A percentile compares a stretch with the other conserved stretches of the same genome.
phyloP scores from a whole-genome alignment of 1,140 invertebrate species.

The Pseudomyrmex gracilis region DNA sequence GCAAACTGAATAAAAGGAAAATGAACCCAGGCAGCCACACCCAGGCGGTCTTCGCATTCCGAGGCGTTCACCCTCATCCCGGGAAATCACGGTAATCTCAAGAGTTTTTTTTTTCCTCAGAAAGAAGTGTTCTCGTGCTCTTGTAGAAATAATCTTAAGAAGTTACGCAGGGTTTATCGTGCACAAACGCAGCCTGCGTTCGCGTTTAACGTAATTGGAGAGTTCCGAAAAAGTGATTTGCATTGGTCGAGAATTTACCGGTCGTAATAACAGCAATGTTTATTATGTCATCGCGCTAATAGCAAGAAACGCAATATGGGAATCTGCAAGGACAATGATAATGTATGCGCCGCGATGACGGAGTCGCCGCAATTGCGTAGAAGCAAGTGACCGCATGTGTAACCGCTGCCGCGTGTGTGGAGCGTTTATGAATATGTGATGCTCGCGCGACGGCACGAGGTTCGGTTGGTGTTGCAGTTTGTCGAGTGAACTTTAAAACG shows the following conservation, averaged over 20 bases:
- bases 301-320: constrained; percentile 39
- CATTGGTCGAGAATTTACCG: constrained; percentile 28
- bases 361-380: constrained; percentile 53
- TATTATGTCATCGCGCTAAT: constrained; percentile 17
- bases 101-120: constrained; percentile 52
- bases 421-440: constrained; percentile 58
- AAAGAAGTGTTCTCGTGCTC: constrained; percentile 34
- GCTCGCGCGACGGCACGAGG: constrained; percentile 25
- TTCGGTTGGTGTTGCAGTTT: constrained; percentile 51
- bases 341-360: constrained; percentile 36
- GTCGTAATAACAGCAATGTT: constrained; percentile 30
- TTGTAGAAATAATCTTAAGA: constrained; percentile 52
- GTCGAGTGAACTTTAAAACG: constrained; percentile 61
- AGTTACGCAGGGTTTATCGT: constrained; percentile 56
- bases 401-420: constrained; percentile 2
- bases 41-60: constrained; percentile 64
- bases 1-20: constrained; percentile 73
- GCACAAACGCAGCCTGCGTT: constrained; percentile 39
- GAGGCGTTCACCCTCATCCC: constrained; percentile 66
- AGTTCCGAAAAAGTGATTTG: constrained; percentile 27
- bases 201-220: constrained; percentile 47
- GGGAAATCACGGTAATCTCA: constrained; percentile 72
- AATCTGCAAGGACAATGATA: constrained; percentile 36
- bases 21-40: constrained; percentile 67
- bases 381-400: constrained; percentile 40